These are phyloP conservation scores for Anoura caudifer DNA, from an alignment of 2,113 vertebrate genomes.

Conservation along the genomic window DNA sequence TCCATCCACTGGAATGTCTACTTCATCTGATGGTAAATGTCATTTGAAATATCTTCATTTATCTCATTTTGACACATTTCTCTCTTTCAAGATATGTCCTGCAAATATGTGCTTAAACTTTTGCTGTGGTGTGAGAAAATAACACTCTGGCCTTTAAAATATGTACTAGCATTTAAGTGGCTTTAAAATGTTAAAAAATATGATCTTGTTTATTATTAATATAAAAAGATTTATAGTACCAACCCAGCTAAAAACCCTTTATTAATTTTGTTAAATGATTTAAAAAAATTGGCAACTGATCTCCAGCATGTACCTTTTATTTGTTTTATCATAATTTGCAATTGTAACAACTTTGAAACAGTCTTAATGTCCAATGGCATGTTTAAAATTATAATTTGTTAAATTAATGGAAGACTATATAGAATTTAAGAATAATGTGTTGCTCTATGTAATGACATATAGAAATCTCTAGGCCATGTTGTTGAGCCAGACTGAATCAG, in stretches of 20 bases:
- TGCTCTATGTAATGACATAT: not conserved
- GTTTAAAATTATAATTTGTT: not conserved
- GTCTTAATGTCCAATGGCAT: not conserved
- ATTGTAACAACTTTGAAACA: not conserved
- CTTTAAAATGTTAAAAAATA: constrained; percentile 48
- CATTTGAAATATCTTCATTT: constrained; percentile 68
- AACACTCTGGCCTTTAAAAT: constrained; percentile 60
- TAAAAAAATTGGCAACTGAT: not conserved
- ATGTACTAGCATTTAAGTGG: constrained; percentile 44
- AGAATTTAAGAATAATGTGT: not conserved
- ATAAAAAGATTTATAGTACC: not conserved
- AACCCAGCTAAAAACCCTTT: not conserved
- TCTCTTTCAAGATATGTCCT: constrained; percentile 42
- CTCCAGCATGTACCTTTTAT: not conserved
- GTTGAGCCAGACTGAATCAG: not conserved
- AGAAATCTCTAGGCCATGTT: not conserved
- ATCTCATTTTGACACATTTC: constrained; percentile 64
- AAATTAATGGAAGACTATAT: not conserved
- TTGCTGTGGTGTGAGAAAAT: constrained; percentile 36
- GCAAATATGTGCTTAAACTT: constrained; percentile 60
- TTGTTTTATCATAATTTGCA: not conserved
- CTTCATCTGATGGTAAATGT: constrained; percentile 65
- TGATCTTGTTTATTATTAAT: constrained; percentile 32
- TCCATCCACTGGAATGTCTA: not conserved
- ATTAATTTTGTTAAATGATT: not conserved